These are phyloP conservation scores for Eupithecia centaureata DNA, from an alignment of 2,888 invertebrate species.

Conservation along the genomic window DNA sequence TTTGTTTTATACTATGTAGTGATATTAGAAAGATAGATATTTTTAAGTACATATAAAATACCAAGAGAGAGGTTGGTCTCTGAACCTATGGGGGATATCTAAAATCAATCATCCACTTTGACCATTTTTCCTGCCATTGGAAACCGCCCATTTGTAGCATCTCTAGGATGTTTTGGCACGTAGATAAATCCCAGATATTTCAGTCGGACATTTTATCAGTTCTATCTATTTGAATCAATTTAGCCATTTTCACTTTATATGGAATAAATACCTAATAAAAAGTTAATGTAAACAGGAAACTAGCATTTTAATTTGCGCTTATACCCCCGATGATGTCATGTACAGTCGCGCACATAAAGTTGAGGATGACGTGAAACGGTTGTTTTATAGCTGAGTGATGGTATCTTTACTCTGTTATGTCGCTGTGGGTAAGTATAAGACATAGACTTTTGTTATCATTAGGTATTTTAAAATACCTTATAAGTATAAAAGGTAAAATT, in stretches of 20 bases:
- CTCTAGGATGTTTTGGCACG: not conserved
- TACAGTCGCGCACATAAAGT: constrained; percentile 55
- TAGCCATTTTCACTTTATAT: constrained; percentile 55
- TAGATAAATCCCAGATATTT: not conserved
- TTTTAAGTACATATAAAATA: no score
- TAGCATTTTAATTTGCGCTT: constrained; percentile 71
- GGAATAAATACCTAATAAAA: constrained; percentile 63
- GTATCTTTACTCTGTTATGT: not conserved
- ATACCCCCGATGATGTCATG: constrained; percentile 71
- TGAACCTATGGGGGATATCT: no score
- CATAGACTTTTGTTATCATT: no score
- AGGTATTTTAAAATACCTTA: not conserved
- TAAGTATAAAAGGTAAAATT: no score
- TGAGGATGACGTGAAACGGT: constrained; percentile 32
- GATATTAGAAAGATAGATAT: no score
- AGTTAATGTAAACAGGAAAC: constrained; percentile 66
- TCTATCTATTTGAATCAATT: constrained; percentile 43
- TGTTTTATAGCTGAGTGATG: constrained; percentile 34
- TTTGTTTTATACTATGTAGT: no score
- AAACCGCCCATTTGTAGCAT: not conserved
- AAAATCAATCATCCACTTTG: not conserved
- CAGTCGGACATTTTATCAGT: not conserved
- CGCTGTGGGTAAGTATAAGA: not conserved
- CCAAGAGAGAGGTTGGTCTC: no score
- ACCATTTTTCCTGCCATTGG: not conserved